These are phyloP conservation scores for Netelia inedita DNA, from an alignment of 2,888 invertebrate genomes.

Conservation along the genomic window DNA sequence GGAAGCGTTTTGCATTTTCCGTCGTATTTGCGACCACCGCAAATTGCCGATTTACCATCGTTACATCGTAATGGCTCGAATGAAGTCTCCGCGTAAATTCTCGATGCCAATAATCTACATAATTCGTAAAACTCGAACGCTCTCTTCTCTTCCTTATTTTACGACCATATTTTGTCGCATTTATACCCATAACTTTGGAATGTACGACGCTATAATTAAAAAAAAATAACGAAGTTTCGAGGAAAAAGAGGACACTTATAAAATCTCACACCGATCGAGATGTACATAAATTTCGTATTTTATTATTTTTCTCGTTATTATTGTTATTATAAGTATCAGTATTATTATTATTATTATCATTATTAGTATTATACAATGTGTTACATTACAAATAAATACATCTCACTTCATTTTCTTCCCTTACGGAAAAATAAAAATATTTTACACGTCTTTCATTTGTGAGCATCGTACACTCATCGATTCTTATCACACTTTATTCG, in stretches of 20 bases:
- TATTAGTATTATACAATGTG: constrained; percentile 62
- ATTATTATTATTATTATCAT: constrained; percentile 40
- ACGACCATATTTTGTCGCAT: neutral
- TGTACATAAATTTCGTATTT: constrained; percentile 56
- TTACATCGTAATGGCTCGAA: constrained; percentile 43
- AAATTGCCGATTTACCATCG: constrained; percentile 61
- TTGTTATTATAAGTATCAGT: constrained; percentile 47
- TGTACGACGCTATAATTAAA: neutral
- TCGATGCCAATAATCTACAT: constrained; percentile 25
- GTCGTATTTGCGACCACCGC: constrained; percentile 25
- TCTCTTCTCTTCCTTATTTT: neutral
- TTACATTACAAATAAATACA: constrained; percentile 59
- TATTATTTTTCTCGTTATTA: constrained; percentile 43
- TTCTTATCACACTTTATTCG: neutral
- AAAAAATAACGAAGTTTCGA: neutral
- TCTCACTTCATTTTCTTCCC: constrained; percentile 34
- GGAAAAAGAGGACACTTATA: neutral
- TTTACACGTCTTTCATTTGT: constrained; percentile 40
- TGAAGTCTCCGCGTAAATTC: constrained; percentile 11
- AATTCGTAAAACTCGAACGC: constrained; percentile 6
- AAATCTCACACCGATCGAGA: neutral
- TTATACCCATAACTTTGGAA: neutral
- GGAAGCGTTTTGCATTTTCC: constrained; percentile 67
- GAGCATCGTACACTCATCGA: neutral
- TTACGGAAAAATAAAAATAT: constrained; percentile 51